Evolutionary conservation across 2,113 vertebrate genomes (phyloP), one percentile per base, ranked within the genome.

Genomic region (Ascaphus truei): DNA sequence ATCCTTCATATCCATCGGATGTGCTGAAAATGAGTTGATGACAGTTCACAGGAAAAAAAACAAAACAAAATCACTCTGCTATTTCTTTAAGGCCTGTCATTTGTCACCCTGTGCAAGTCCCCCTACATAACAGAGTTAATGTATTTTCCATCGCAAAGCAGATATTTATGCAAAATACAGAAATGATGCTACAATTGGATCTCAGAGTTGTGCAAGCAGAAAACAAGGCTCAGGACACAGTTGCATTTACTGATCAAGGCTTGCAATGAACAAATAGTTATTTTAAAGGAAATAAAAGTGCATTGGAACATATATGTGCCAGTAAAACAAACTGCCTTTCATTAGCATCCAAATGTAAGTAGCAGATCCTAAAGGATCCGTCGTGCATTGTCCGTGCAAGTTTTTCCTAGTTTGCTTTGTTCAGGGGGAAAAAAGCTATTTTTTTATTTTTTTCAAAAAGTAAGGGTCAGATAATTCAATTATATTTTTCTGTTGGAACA

Each of bases 121-220:
- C 23, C 58, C 64, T 72, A 55, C 53, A 59, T 26, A 76, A 57
- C 3, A 13, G 22, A 72, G 15, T 30, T 33, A 67, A 79, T 75
- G 57, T 7, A 53, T 27, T 30, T 73, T 41, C 16, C 50, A 73
- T 68, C 10, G 22, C 71, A 66, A 75, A 16, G 4, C 12, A 79
- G 68, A 68, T 62, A 8, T 62, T 73, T 47, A 74, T 9, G 11
- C 27, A 82, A 82, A 79, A 76, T 20, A 72, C 23, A 7, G 48
- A 30, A 51, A 75, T 75, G n/a, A 74, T 10, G 73, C 37, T 68
- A 72, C 65, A 31, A 59, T n/a, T 76, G 79, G 37, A 75, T 29
- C 27, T 33, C 25, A 20, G n/a, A 56, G 16, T 36, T 50, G 41
- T 33, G 29, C 18, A 56, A 26, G 51, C 66, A 50, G 66, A 59